Conservation (phyloP, 2,888 invertebrate species). For the Pammene fasciana region DNA sequence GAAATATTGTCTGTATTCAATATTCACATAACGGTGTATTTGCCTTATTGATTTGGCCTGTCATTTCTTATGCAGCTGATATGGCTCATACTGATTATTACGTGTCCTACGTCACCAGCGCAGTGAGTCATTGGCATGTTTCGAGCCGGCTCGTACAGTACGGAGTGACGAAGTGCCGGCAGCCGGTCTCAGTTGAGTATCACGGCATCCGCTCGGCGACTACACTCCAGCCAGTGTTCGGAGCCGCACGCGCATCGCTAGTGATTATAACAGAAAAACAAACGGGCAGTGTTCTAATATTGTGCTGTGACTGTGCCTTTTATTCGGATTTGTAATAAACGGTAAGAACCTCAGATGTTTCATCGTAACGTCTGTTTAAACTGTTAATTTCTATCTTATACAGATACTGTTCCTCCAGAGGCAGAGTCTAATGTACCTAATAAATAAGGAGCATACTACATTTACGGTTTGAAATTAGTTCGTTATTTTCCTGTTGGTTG, state of each 20-base stretch:
- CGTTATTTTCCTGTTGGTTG: conserved; percentile 34
- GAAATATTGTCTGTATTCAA: not conserved
- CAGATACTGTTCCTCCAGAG: conserved; percentile 12
- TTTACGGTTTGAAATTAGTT: conserved; percentile 1
- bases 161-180: conserved; percentile 64
- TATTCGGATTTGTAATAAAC: conserved; percentile 28
- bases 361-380: not conserved
- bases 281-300: conserved; percentile 61
- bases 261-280: conserved; percentile 68
- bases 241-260: conserved; percentile 72
- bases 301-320: conserved; percentile 59
- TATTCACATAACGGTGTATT: conserved; percentile 23
- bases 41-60: conserved; percentile 32
- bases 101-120: conserved; percentile 42
- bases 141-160: conserved; percentile 49
- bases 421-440: conserved; percentile 2
- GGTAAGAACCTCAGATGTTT: conserved; percentile 19
- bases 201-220: conserved; percentile 69
- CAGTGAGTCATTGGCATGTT: conserved; percentile 57
- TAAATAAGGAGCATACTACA: conserved; percentile 22
- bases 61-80: conserved; percentile 37
- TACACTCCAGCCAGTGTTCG: conserved; percentile 59
- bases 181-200: conserved; percentile 61
- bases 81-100: conserved; percentile 38
- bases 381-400: not conserved